These are phyloP conservation scores for Microcebus griseorufus DNA, from an alignment of 2,113 vertebrate species.

Conservation along the genomic window DNA sequence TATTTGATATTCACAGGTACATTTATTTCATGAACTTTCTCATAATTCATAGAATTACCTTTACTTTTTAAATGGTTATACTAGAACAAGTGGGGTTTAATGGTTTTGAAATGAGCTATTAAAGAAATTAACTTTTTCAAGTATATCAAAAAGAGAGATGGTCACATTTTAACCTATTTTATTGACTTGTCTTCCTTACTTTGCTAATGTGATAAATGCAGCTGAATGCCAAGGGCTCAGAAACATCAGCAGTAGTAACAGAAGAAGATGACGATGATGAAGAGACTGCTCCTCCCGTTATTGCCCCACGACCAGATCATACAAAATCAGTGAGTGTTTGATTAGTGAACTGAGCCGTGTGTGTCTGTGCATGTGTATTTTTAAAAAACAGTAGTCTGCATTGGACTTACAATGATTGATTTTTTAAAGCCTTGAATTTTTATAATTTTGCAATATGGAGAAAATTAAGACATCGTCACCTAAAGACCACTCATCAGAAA, in stretches of 20 bases:
- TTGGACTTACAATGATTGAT: not conserved
- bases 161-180: not conserved
- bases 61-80: slow-evolving; percentile 35
- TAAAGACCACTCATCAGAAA: not conserved
- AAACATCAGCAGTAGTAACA: slow-evolving; percentile 88
- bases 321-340: slow-evolving; percentile 95
- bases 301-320: slow-evolving; percentile 95
- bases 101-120: slow-evolving; percentile 38
- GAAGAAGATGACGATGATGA: slow-evolving; percentile 96
- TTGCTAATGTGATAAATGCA: slow-evolving; percentile 70
- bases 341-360: not conserved
- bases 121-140: not conserved
- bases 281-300: slow-evolving; percentile 92
- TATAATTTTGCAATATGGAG: not conserved
- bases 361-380: not conserved
- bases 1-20: not conserved
- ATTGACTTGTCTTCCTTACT: not conserved
- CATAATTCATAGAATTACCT: not conserved
- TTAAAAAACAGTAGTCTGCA: not conserved
- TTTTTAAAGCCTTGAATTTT: not conserved
- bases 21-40: slow-evolving; percentile 43
- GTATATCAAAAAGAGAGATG: not conserved
- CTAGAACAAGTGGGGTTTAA: slow-evolving; percentile 14
- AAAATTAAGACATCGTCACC: not conserved
- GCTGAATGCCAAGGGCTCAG: slow-evolving; percentile 93